Conservation (phyloP, 1,140 invertebrate genomes). For the Amphibalanus amphitrite region DNA sequence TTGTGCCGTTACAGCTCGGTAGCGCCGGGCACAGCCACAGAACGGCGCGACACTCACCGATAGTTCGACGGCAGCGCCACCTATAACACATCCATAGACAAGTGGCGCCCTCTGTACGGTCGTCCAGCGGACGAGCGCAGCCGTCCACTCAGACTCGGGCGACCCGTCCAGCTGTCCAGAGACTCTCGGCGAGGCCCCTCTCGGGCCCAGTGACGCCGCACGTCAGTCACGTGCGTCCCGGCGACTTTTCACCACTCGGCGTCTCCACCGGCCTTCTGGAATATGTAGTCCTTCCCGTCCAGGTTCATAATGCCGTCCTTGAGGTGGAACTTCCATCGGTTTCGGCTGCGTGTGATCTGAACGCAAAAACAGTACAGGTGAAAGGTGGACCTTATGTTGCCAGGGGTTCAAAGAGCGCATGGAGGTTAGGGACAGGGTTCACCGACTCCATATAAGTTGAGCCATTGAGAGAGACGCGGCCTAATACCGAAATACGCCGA, state of each 20-base stretch:
- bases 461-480: neutral
- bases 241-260: conserved; percentile 67
- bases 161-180: too few species aligned
- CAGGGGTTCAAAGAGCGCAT: too few species aligned
- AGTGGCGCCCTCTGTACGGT: too few species aligned
- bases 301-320: conserved; percentile 99
- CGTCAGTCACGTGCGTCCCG: neutral
- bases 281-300: conserved; percentile 92
- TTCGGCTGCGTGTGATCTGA: conserved; percentile 85
- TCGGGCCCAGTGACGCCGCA: neutral
- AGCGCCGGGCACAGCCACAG: too few species aligned
- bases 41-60: too few species aligned
- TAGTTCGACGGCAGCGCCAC: too few species aligned
- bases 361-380: conserved; percentile 16
- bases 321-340: conserved; percentile 98
- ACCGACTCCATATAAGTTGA: conserved; percentile 2
- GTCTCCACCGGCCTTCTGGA: conserved; percentile 96
- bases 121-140: too few species aligned
- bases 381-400: conserved; percentile 4
- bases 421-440: neutral
- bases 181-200: neutral
- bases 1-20: too few species aligned
- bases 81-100: too few species aligned
- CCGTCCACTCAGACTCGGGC: too few species aligned
- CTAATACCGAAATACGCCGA: too few species aligned